Percentiles rank a stretch among this genome's conserved stretches.
These are phyloP conservation scores for Littorina saxatilis DNA, from an alignment of 1,140 invertebrate species.

Conservation along the genomic window DNA sequence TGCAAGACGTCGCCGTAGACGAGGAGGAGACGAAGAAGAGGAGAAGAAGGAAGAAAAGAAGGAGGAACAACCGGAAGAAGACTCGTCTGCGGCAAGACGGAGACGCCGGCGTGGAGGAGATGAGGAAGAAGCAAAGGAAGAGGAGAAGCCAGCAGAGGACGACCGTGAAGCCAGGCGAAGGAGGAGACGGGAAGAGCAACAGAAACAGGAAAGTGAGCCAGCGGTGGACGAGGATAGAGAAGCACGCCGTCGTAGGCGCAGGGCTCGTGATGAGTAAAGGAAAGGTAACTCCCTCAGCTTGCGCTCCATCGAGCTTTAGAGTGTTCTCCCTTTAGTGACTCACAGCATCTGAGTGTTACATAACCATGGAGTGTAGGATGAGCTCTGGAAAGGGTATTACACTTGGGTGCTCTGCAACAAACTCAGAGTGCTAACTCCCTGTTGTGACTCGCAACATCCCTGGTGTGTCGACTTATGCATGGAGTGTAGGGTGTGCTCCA, in stretches of 20 bases:
- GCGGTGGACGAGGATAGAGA: conserved; percentile 19
- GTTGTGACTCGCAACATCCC: too few species aligned
- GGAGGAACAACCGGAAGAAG: too few species aligned
- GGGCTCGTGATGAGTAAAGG: conserved; percentile 12
- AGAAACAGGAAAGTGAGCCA: neutral
- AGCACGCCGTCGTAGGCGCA: conserved; percentile 12
- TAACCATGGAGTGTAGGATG: neutral
- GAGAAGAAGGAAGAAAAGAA: conserved; percentile 20
- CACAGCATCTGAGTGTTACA: neutral
- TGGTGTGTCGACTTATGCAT: too few species aligned
- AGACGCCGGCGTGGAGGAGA: neutral
- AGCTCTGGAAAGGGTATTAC: too few species aligned
- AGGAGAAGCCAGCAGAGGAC: conserved; percentile 35
- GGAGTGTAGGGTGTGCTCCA: too few species aligned
- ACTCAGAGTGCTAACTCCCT: too few species aligned
- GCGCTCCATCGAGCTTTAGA: neutral
- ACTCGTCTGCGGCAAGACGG: too few species aligned
- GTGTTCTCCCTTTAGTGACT: neutral
- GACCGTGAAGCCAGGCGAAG: conserved; percentile 17
- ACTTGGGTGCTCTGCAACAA: too few species aligned
- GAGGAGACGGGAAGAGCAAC: conserved; percentile 28
- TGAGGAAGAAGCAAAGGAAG: conserved; percentile 8
- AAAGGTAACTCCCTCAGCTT: neutral
- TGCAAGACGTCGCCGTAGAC: neutral
- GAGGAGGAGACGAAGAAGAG: conserved; percentile 18